Base-by-base conservation (phyloP, 2,113 vertebrate species). In the Capreolus pygargus region DNA sequence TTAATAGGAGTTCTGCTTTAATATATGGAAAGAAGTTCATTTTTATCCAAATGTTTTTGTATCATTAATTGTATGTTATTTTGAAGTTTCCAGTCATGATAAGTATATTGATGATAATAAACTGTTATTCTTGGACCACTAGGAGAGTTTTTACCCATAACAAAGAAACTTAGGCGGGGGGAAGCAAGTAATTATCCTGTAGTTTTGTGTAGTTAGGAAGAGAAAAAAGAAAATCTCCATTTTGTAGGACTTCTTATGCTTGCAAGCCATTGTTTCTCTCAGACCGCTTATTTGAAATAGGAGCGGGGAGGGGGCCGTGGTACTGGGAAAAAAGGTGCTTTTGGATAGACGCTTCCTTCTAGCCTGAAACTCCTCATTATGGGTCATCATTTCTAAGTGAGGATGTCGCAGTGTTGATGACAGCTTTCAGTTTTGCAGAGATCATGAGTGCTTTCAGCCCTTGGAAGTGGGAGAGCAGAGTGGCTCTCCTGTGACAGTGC, bases 341-440 rank as follows among this genome's bases (percentile, higher is more conserved):
- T 97, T 70, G 86, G 92, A 36, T 67, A 93, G 94, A 52, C 13
- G 55, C 14, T 28, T 67, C 11, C 28, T 58, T 30, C 33, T 28
- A 39, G 58, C 21, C 94, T 91, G 83, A 25, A 50, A 83, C 95
- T 89, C 64, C 23, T 89, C 19, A 14, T 97, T 98, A 93, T 91
- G 96, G 90, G 95, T 98, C 94, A 95, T 47, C 86, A 89, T 98
- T 98, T 98, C 97, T 67, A 97, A 97, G 27, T 96, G 95, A 98
- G 96, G 96, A 43, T 98, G 19, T 97, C 97, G 89, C 89, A 96
- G 96, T 98, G 97, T 96, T 97, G 96, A 86, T 98, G 94, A 58
- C 93, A 95, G 54, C 83, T 93, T 95, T 88, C 96, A 43, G 90
- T 98, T 98, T 91, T 97, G 97, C 86, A 96, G 17, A 98, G 95